Evolutionary conservation across 2,113 vertebrate genomes (phyloP).

Genomic region (Colistium nudipinnis): DNA sequence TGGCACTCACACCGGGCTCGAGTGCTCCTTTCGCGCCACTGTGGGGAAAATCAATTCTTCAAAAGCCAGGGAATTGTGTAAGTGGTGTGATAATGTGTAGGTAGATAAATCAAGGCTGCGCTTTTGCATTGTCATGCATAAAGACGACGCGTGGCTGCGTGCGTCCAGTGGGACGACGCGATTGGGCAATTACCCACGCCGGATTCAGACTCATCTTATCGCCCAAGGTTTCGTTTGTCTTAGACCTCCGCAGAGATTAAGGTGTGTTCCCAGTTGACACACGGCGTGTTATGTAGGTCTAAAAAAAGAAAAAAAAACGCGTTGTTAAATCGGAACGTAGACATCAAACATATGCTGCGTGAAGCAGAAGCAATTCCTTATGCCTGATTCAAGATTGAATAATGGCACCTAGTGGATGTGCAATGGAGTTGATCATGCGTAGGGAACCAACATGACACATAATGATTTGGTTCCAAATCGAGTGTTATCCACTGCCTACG

Average conservation of each 20-base stretch:
- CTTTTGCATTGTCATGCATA: constrained; percentile 60
- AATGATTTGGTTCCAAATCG: no score
- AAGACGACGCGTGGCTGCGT: constrained; percentile 53
- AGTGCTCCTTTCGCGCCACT: constrained; percentile 26
- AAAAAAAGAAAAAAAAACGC: constrained; percentile 5
- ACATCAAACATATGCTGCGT: no score
- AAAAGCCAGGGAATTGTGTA: constrained; percentile 6
- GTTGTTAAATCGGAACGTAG: no score
- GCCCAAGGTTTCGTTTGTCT: constrained; percentile 54
- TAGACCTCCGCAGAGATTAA: constrained; percentile 36
- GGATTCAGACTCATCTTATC: constrained; percentile 53
- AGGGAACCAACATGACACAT: no score
- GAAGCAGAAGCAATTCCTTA: no score
- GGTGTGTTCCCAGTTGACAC: constrained; percentile 35
- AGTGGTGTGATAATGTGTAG: constrained; percentile 32
- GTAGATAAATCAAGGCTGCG: constrained; percentile 49
- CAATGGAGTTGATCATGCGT: no score
- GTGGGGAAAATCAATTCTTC: neutral
- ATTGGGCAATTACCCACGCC: constrained; percentile 61
- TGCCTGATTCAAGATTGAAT: no score
- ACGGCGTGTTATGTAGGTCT: constrained; percentile 34
- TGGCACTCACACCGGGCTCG: constrained; percentile 12
- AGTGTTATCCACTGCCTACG: no score
- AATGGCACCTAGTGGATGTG: no score
- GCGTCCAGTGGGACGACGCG: constrained; percentile 56